A percentile compares a stretch with the other conserved stretches of the same genome.
Conservation (phyloP, 2,888 invertebrate species). For the Mantis religiosa region DNA sequence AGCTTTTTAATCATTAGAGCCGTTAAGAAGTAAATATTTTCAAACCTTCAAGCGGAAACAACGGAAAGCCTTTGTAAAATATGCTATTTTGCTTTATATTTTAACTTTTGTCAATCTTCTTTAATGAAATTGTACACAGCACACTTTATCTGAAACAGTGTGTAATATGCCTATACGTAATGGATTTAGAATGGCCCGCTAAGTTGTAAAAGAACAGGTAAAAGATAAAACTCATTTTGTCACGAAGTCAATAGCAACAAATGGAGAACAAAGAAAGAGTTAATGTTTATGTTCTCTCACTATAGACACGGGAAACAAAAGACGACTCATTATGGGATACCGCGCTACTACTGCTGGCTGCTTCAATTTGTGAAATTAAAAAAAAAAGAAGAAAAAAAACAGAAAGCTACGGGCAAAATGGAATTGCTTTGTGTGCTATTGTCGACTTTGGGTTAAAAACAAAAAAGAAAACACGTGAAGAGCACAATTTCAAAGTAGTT, state of each 20-base stretch:
- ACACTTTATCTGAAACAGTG: too few relatives aligned
- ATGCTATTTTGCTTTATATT: too few relatives aligned
- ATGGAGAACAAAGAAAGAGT: not conserved
- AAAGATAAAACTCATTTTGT: too few relatives aligned
- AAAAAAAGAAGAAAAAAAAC: too few relatives aligned
- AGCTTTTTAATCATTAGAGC: too few relatives aligned
- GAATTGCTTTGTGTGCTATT: not conserved
- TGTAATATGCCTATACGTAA: too few relatives aligned
- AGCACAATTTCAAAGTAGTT: not conserved
- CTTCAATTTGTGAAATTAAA: slow-evolving; percentile 3
- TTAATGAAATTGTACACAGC: too few relatives aligned
- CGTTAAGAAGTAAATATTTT: too few relatives aligned
- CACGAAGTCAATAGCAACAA: not conserved
- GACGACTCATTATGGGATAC: not conserved
- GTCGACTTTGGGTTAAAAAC: not conserved
- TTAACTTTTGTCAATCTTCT: too few relatives aligned
- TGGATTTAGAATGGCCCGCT: not conserved
- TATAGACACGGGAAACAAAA: not conserved
- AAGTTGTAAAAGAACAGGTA: not conserved
- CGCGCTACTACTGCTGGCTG: not conserved
- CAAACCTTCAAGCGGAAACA: too few relatives aligned
- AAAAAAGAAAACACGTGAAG: not conserved
- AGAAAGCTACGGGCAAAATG: not conserved
- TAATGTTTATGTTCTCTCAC: not conserved
- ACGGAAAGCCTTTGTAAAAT: too few relatives aligned